Conservation (phyloP, 1,140 invertebrate species). For the Chelonus insularis region DNA sequence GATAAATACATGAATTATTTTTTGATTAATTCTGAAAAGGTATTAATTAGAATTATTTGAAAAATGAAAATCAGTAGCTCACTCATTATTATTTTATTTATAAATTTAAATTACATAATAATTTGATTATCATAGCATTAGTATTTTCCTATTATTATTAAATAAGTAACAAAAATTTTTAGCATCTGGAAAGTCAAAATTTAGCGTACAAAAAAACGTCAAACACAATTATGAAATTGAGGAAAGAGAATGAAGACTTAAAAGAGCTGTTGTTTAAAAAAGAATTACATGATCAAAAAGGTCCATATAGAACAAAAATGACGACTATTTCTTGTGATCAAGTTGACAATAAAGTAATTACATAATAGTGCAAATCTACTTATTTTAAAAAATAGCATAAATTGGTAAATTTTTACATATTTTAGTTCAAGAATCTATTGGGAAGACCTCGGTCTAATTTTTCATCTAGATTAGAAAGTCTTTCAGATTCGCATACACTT, state of each 20-base stretch:
- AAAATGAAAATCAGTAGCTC: too few species aligned
- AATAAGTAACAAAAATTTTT: too few species aligned
- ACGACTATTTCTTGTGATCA: conserved; percentile 21
- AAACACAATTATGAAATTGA: conserved; percentile 17
- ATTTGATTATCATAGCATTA: not conserved
- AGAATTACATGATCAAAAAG: conserved; percentile 20
- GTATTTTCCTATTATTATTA: too few species aligned
- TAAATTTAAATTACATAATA: not conserved
- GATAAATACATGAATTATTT: conserved; percentile 40
- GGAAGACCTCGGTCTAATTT: too few species aligned
- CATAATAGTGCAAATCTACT: not conserved
- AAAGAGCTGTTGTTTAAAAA: conserved; percentile 19
- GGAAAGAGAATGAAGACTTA: conserved; percentile 21
- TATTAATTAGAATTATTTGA: not conserved
- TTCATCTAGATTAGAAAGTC: not conserved
- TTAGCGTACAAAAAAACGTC: conserved; percentile 17
- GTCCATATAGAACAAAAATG: conserved; percentile 19
- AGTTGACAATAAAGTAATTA: conserved; percentile 8
- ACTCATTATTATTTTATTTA: not conserved
- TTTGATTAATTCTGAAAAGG: conserved; percentile 15
- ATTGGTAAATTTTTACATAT: too few species aligned
- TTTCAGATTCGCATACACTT: conserved; percentile 7
- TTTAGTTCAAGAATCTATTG: not conserved
- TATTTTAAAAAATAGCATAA: too few species aligned
- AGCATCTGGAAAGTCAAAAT: not conserved